Evolutionary conservation across 2,113 vertebrate genomes (phyloP).

Genomic region (Montifringilla adamsi): DNA sequence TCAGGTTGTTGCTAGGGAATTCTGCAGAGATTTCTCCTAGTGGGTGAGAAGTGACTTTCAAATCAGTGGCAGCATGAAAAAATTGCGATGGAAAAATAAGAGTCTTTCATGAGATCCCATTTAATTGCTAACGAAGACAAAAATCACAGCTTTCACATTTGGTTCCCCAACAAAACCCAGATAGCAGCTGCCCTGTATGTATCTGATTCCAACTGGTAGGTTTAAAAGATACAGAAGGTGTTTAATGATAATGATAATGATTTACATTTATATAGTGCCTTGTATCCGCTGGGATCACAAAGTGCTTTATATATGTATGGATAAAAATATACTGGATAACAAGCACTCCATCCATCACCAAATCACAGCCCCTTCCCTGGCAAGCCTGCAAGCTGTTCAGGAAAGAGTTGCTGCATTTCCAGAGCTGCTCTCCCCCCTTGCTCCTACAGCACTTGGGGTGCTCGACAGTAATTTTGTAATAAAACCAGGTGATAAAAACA

Average conservation of each 20-base stretch:
- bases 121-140: constrained; percentile 29
- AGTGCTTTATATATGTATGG: constrained; percentile 22
- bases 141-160: not conserved
- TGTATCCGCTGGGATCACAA: constrained; percentile 31
- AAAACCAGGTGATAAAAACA: constrained; percentile 64
- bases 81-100: not conserved
- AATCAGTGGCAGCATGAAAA: not conserved
- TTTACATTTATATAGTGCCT: constrained; percentile 59
- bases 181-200: not conserved
- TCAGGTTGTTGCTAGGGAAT: not conserved
- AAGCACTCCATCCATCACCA: constrained; percentile 11
- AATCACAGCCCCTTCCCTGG: not conserved
- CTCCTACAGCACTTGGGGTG: not conserved
- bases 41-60: constrained; percentile 13
- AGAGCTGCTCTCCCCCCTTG: not conserved
- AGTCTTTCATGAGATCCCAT: not conserved
- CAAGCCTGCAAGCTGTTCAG: not conserved
- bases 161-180: not conserved
- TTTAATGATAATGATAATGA: constrained; percentile 62
- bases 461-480: not conserved
- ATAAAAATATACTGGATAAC: constrained; percentile 27
- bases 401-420: not conserved
- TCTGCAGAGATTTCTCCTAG: not conserved
- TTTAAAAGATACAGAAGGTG: constrained; percentile 54
- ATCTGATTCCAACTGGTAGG: not conserved